A percentile compares a stretch with the other conserved stretches of the same genome.
phyloP scores from a whole-genome alignment of 2,113 vertebrate species.

The Arizona elegans region DNA sequence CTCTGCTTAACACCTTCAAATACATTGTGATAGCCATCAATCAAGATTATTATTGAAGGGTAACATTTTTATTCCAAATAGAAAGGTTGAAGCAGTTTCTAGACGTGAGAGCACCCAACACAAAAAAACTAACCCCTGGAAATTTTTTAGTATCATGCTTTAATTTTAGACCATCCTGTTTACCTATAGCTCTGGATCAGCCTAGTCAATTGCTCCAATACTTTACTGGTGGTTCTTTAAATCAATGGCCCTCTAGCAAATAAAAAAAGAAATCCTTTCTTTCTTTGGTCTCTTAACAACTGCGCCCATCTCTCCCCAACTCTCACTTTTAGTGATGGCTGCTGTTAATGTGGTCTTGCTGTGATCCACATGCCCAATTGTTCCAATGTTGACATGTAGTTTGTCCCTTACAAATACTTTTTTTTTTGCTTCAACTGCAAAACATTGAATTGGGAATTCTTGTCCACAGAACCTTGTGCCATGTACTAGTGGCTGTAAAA shows the following conservation, averaged over 20 bases:
- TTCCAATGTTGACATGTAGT: slow-evolving; percentile 87
- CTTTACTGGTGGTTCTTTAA: neutral
- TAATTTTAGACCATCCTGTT: neutral
- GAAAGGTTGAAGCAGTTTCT: neutral
- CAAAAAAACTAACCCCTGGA: neutral
- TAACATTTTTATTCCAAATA: neutral
- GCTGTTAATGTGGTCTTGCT: slow-evolving; percentile 91
- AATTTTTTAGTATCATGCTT: neutral
- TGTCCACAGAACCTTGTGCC: slow-evolving; percentile 38
- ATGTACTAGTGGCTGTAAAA: slow-evolving; percentile 11
- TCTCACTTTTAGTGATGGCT: slow-evolving; percentile 86
- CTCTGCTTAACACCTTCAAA: neutral
- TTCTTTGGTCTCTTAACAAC: neutral
- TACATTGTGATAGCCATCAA: neutral
- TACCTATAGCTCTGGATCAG: too few species aligned
- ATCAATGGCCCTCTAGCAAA: neutral
- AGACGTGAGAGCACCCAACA: neutral
- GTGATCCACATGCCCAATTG: slow-evolving; percentile 90
- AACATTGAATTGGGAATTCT: slow-evolving; percentile 67
- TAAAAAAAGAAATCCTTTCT: neutral
- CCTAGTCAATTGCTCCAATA: neutral
- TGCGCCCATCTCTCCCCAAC: too few species aligned
- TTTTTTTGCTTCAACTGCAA: slow-evolving; percentile 84
- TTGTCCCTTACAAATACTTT: slow-evolving; percentile 81
- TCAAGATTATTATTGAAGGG: neutral